phyloP scores from a whole-genome alignment of 2,113 vertebrate species.

The Bettongia penicillata region DNA sequence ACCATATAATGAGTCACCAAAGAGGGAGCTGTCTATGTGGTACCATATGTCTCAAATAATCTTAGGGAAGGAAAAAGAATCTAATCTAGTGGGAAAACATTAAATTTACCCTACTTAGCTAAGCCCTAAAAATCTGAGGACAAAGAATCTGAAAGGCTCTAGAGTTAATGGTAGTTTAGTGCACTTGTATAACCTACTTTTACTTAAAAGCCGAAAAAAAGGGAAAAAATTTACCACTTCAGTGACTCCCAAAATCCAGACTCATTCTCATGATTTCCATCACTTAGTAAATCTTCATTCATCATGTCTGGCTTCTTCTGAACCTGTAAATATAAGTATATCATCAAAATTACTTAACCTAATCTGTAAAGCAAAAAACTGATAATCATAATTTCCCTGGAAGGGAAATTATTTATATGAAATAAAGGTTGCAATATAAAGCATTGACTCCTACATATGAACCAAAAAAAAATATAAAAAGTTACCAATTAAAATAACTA shows the following conservation, averaged over 20 bases:
- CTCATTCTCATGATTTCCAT: conserved; percentile 91
- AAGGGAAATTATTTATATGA: neutral
- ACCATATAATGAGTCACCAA: neutral
- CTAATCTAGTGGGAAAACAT: neutral
- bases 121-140: neutral
- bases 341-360: neutral
- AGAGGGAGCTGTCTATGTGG: neutral
- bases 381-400: neutral
- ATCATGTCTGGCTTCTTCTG: conserved; percentile 98
- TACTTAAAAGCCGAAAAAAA: neutral
- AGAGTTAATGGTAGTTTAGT: neutral
- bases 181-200: neutral
- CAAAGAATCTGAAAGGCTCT: neutral
- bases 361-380: neutral
- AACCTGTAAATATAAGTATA: conserved; percentile 85
- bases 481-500: neutral
- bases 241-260: conserved; percentile 97
- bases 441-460: neutral
- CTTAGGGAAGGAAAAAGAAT: neutral
- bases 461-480: neutral
- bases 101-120: neutral
- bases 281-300: conserved; percentile 96
- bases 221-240: conserved; percentile 87
- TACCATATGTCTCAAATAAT: neutral
- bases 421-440: neutral